A percentile compares a stretch with the other conserved stretches of the same genome.
Conservation (phyloP, 92 coral and sea anemone genomes). For the Porites evermanni region DNA sequence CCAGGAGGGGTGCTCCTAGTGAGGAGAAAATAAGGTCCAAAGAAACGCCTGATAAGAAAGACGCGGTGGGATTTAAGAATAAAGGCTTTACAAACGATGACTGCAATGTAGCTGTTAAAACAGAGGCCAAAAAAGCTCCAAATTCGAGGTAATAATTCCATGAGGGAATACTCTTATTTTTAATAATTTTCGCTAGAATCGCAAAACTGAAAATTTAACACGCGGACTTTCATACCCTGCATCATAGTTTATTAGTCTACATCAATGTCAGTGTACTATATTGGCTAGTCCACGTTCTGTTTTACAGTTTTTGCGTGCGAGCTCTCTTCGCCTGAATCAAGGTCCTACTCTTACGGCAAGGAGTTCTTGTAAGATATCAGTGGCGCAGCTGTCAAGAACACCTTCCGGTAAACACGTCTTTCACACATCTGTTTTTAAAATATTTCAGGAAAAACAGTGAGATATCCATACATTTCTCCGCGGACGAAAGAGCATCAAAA, state of each 20-base stretch:
- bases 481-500: slow-evolving; percentile 42
- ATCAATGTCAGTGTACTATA: too few relatives aligned
- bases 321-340: too few relatives aligned
- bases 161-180: neutral
- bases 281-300: too few relatives aligned
- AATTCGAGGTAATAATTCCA: slow-evolving; percentile 17
- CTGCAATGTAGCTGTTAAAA: neutral
- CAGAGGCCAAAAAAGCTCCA: slow-evolving; percentile 12
- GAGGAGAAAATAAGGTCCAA: slow-evolving; percentile 16
- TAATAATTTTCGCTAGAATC: too few relatives aligned
- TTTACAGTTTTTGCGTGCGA: too few relatives aligned
- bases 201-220: too few relatives aligned
- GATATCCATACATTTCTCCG: slow-evolving; percentile 64
- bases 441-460: slow-evolving; percentile 63
- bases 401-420: neutral
- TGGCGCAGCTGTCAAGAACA: too few relatives aligned
- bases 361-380: too few relatives aligned
- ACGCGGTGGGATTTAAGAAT: slow-evolving; percentile 14
- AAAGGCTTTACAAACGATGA: slow-evolving; percentile 24
- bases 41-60: neutral
- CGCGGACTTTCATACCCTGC: too few relatives aligned
- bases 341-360: too few relatives aligned
- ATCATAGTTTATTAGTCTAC: too few relatives aligned
- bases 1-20: slow-evolving; percentile 68
- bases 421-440: neutral